Conservation (phyloP, 1,140 invertebrate species). For the Drosophila sp. region DNA sequence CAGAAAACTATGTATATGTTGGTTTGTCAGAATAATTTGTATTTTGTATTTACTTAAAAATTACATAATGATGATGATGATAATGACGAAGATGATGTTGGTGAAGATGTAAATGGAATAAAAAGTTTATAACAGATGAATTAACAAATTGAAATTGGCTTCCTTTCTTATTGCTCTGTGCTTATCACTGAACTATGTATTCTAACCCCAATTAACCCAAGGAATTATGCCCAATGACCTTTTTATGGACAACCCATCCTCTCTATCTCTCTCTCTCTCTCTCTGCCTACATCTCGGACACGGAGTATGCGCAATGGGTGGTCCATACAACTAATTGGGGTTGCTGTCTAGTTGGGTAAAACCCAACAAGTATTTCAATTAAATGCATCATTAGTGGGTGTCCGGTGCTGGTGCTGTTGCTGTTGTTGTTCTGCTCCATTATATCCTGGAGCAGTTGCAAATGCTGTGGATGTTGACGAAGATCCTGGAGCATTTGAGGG, state of each 20-base stretch:
- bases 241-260: conserved; percentile 45
- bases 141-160: conserved; percentile 75
- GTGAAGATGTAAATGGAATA: conserved; percentile 31
- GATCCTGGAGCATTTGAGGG: conserved; percentile 83
- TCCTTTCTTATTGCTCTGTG: conserved; percentile 56
- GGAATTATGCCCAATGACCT: conserved; percentile 68
- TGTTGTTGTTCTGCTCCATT: conserved; percentile 23
- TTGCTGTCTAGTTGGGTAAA: conserved; percentile 29
- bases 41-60: conserved; percentile 44
- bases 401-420: conserved; percentile 78
- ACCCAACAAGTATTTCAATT: conserved; percentile 59
- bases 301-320: conserved; percentile 59
- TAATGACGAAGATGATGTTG: conserved; percentile 33
- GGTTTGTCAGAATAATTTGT: conserved; percentile 36
- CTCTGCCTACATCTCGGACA: conserved; percentile 4
- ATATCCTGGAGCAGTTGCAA: conserved; percentile 29
- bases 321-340: conserved; percentile 70
- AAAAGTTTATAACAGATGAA: conserved; percentile 47
- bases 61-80: conserved; percentile 53
- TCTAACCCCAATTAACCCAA: conserved; percentile 67
- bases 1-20: neutral
- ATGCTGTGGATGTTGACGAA: conserved; percentile 50
- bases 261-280: neutral
- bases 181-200: conserved; percentile 62
- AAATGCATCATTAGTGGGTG: conserved; percentile 79